These are phyloP conservation scores for Choreutis nemorana DNA, from an alignment of 2,888 invertebrate species.

Conservation along the genomic window DNA sequence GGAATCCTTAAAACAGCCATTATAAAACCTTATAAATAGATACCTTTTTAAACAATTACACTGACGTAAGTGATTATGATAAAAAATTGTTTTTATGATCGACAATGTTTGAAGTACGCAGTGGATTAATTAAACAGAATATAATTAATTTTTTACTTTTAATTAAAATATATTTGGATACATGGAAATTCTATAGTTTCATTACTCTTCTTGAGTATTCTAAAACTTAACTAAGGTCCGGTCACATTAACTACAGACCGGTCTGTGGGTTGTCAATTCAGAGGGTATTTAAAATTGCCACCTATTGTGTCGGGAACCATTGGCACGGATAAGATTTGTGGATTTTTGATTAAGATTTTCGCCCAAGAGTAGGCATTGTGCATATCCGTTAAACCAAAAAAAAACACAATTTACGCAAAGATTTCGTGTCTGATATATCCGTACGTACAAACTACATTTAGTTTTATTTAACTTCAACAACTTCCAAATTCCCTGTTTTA, in stretches of 20 bases:
- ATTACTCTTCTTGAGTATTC: no score
- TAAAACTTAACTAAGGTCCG: no score
- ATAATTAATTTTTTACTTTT: no score
- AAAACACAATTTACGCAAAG: conserved; percentile 7
- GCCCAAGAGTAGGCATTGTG: conserved; percentile 8
- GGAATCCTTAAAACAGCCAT: no score
- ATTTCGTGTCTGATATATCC: background rate
- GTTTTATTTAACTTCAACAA: conserved; percentile 13
- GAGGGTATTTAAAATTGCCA: conserved; percentile 51
- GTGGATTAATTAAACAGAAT: no score
- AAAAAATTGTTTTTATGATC: no score
- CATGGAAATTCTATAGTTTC: no score
- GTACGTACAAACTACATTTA: conserved; percentile 7
- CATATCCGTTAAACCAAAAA: background rate
- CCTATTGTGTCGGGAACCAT: conserved; percentile 39
- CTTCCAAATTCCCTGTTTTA: conserved; percentile 37
- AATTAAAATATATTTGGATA: no score
- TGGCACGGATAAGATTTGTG: conserved; percentile 19
- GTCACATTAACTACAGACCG: conserved; percentile 61
- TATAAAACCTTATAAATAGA: no score
- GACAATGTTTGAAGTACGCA: no score
- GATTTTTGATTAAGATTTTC: conserved; percentile 6
- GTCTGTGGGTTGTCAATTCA: conserved; percentile 39
- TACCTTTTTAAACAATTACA: no score
- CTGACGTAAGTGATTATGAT: no score